A percentile compares a stretch with the other conserved stretches of the same genome.
These are phyloP conservation scores for Picus viridis DNA, from an alignment of 2,797 vertebrate species.

Conservation along the genomic window DNA sequence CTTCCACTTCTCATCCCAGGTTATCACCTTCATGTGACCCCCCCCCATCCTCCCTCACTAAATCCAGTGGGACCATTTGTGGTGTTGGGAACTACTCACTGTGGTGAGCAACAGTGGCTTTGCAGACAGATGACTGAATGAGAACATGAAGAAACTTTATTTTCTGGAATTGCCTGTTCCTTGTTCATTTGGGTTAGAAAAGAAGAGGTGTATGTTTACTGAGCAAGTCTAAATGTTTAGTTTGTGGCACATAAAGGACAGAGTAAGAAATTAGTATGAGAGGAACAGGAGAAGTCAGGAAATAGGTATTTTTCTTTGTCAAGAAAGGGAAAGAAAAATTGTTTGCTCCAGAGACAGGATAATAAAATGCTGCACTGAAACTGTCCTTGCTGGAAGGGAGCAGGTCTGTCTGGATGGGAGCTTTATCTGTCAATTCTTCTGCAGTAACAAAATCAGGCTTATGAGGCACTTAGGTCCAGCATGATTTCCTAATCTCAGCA, in stretches of 20 bases:
- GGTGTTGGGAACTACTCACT: neutral
- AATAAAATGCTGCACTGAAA: neutral
- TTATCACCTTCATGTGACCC: neutral
- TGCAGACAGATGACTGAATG: neutral
- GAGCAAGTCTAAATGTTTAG: neutral
- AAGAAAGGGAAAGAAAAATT: neutral
- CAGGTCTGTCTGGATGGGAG: neutral
- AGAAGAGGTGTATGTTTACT: neutral
- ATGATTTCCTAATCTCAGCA: neutral
- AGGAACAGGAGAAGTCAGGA: neutral
- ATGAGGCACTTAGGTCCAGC: neutral
- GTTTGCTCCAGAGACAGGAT: neutral
- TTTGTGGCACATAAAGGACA: neutral
- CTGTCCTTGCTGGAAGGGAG: neutral
- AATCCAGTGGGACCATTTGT: neutral
- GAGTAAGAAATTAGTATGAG: neutral
- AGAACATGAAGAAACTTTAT: neutral
- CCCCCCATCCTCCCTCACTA: neutral
- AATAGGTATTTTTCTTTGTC: neutral
- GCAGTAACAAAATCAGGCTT: neutral
- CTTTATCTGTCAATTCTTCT: neutral
- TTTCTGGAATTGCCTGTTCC: neutral
- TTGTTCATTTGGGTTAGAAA: neutral
- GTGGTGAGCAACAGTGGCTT: neutral
- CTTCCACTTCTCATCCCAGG: neutral